phyloP scores from a whole-genome alignment of 1,140 invertebrate species.

The Idris sp. region DNA sequence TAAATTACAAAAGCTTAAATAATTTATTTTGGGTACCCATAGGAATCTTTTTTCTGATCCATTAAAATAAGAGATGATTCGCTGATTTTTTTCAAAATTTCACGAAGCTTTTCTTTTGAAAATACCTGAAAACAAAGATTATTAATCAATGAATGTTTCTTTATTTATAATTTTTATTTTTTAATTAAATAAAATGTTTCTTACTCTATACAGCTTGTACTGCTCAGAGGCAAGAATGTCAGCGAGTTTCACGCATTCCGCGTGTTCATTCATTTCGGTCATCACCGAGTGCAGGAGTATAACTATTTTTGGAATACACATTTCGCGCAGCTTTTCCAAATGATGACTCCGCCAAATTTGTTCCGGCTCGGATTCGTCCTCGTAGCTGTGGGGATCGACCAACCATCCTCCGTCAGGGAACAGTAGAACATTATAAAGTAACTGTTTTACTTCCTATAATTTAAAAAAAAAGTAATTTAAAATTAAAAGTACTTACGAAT shows the following conservation, averaged over 20 bases:
- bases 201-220: conserved; percentile 86
- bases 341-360: conserved; percentile 81
- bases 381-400: conserved; percentile 82
- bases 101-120: conserved; percentile 85
- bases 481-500: no score
- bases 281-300: conserved; percentile 89
- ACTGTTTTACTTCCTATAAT: conserved; percentile 83
- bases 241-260: conserved; percentile 88
- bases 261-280: conserved; percentile 85
- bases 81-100: conserved; percentile 87
- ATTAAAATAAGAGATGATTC: conserved; percentile 87
- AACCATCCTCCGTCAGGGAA: conserved; percentile 95
- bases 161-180: no score
- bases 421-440: conserved; percentile 91
- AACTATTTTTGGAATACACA: conserved; percentile 91
- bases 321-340: conserved; percentile 85
- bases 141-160: conserved; percentile 6
- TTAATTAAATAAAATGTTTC: no score
- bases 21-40: conserved; percentile 79
- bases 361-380: conserved; percentile 72
- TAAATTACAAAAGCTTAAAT: conserved; percentile 15
- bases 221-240: conserved; percentile 89
- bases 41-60: conserved; percentile 85
- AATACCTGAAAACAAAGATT: conserved; percentile 80
- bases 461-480: no score